Evolutionary conservation across 2,797 vertebrate species (phyloP), one percentile per base, ranked within the genome.

Genomic region (Antrozous pallidus): DNA sequence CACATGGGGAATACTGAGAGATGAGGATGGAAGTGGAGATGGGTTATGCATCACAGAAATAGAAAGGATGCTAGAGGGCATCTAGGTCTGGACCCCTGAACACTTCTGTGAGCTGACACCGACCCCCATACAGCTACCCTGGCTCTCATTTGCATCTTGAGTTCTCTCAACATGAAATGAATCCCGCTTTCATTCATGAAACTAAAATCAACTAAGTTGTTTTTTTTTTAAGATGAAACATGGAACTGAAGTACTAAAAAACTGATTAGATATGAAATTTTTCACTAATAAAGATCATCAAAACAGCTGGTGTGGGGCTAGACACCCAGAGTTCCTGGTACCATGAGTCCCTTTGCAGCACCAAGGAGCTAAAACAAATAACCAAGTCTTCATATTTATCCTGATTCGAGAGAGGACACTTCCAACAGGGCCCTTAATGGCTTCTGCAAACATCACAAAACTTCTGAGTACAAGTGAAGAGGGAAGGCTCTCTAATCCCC

Each of bases 381-480:
- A 49, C 8, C 1, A 81, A 61, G 36, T 80, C 58, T 89, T 69
- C 61, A 22, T 26, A 51, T 77, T 71, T 85, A 65, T 69, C 42
- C 79, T 67, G 33, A 88, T 61, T 83, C 58, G 58, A 38, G 80
- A 86, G 28, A 83, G 65, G 47, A 78, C 18, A 88, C 42, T 78
- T 91, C 3, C 47, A 91, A 65, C 31, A 84, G 61, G 26, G 49
- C 22, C 31, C 58, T 65, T 77, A 58, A 73, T 45, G 36, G 38
- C 49, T 94, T 89, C 69, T 71, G 13, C 74, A 94, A 95, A 94
- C 3, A 71, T 45, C 79, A 36, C 5, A 58, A 74, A 61, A 83
- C 69, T 90, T 83, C 69, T 73, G 74, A 77, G 45, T 20, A 4
- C 54, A 54, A 61, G 33, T 26, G 11, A 94, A 91, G 33, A 94